Evolutionary conservation across 2,797 vertebrate genomes (phyloP), one percentile per base, ranked within the genome.

Genomic region (Macropus fuliginosus): DNA sequence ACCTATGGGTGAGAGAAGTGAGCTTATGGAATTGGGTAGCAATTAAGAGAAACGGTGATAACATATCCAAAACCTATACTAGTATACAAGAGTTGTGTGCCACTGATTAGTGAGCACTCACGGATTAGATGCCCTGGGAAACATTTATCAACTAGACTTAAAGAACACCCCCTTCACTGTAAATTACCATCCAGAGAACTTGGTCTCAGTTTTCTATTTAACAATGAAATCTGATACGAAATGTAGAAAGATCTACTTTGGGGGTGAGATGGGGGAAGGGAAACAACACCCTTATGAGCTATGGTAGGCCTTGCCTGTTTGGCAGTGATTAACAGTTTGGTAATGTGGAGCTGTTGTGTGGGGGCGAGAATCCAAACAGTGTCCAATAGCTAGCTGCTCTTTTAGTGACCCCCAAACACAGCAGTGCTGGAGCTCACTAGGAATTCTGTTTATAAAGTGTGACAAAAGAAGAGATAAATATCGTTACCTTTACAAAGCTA

Each of bases 301-400:
- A 95, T 97, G 97, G 96, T 90, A 96, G 94, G 96, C 96, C 97
- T 96, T 94, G 93, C 95, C 97, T 91, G 95, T 96, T 97, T 98
- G 97, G 97, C 98, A 97, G 96, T 98, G 98, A 98, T 98, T 98
- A 98, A 98, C 97, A 97, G 96, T 97, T 97, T 95, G 90, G 97
- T 98, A 98, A 98, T 95, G 97, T 97, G 93, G 97, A 97, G 97
- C 98, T 98, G 97, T 95, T 94, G 94, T 95, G 97, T 94, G 95
- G 94, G 97, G 97, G 95, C 95, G 94, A 98, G 96, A 98, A 98
- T 96, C 92, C 96, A 98, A 98, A 98, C 95, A 97, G 91, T 97
- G 95, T 98, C 97, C 97, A 96, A 98, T 96, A 94, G 90, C 95
- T 97, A 98, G 95, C 92, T 98, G 97, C 95, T 98, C 97, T 98